These are phyloP conservation scores for Chiloscyllium punctatum DNA, from an alignment of 2,797 vertebrate genomes.

Conservation along the genomic window DNA sequence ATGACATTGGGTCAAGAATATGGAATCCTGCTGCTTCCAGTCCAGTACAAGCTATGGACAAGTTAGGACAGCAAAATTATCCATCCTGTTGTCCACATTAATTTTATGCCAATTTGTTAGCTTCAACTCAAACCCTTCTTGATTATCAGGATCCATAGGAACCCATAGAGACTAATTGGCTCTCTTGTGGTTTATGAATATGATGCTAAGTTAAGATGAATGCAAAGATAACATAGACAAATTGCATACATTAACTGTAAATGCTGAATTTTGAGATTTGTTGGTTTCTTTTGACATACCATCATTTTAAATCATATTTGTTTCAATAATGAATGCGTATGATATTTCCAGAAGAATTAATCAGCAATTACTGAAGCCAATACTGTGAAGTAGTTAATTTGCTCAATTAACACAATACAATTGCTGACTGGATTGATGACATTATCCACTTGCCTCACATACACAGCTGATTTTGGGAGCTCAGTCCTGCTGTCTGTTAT, in stretches of 20 bases:
- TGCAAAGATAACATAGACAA: neutral
- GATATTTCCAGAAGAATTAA: neutral
- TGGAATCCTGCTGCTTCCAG: neutral
- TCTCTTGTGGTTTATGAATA: slow-evolving; percentile 13
- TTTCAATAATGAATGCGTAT: neutral
- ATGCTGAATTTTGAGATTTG: neutral
- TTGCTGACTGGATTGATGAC: neutral
- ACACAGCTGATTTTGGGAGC: slow-evolving; percentile 4
- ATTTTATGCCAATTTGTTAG: neutral
- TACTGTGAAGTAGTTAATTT: neutral
- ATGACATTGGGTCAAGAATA: neutral
- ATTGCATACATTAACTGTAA: neutral
- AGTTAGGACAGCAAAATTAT: neutral
- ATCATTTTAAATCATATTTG: neutral
- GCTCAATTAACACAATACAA: neutral
- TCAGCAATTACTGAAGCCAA: neutral
- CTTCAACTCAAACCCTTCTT: neutral
- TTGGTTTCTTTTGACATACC: neutral
- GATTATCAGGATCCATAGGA: neutral
- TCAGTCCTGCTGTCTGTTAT: neutral
- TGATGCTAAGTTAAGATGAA: neutral
- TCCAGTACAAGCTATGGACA: neutral
- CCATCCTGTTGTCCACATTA: neutral
- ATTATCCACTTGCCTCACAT: neutral
- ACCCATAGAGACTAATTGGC: neutral